These are phyloP conservation scores for Sinelater perroti DNA, from an alignment of 2,888 invertebrate genomes.

Conservation along the genomic window DNA sequence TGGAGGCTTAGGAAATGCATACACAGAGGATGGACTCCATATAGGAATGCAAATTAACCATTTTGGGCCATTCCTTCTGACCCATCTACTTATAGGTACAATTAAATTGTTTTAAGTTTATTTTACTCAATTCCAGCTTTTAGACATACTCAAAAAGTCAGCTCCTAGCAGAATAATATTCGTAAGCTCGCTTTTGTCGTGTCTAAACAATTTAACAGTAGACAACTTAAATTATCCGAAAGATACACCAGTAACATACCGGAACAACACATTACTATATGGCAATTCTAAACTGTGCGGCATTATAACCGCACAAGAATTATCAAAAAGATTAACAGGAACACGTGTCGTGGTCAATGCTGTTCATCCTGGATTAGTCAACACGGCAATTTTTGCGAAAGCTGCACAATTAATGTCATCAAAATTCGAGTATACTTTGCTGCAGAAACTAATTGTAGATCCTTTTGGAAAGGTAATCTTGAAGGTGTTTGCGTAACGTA, in stretches of 20 bases:
- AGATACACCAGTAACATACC: slow-evolving; percentile 60
- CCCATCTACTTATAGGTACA: slow-evolving; percentile 24
- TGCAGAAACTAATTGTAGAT: too few relatives aligned
- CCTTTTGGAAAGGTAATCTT: not conserved
- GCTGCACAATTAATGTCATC: too few relatives aligned
- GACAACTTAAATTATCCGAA: slow-evolving; percentile 40
- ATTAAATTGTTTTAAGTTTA: not conserved
- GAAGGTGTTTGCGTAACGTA: too few relatives aligned
- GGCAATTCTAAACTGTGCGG: slow-evolving; percentile 57
- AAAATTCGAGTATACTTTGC: too few relatives aligned
- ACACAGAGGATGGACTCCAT: slow-evolving; percentile 69
- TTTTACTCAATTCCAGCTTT: not conserved
- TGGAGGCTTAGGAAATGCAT: slow-evolving; percentile 58
- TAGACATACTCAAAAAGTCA: slow-evolving; percentile 52
- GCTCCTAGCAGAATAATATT: slow-evolving; percentile 53
- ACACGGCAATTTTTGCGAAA: slow-evolving; percentile 45
- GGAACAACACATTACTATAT: slow-evolving; percentile 40
- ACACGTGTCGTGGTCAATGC: slow-evolving; percentile 55
- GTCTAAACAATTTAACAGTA: slow-evolving; percentile 29
- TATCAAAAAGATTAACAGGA: slow-evolving; percentile 52
- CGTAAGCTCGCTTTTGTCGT: slow-evolving; percentile 45
- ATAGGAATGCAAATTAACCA: slow-evolving; percentile 72
- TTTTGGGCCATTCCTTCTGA: slow-evolving; percentile 64
- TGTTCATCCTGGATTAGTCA: slow-evolving; percentile 56
- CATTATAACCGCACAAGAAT: slow-evolving; percentile 54